phyloP scores from a whole-genome alignment of 2,888 invertebrate species.

The Nephrotoma flavescens region DNA sequence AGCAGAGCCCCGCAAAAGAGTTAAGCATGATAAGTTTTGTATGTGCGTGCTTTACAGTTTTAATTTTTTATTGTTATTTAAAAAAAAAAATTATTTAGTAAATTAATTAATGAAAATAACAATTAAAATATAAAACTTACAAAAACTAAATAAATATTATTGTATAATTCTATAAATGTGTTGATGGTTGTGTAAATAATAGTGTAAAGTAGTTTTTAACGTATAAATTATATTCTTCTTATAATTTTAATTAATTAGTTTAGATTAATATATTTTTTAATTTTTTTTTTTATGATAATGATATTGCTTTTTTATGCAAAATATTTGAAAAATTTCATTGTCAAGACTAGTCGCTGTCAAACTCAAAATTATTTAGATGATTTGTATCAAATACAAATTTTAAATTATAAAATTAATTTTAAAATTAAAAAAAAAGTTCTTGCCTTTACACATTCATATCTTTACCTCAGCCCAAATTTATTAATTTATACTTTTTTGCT shows the following conservation, averaged over 20 bases:
- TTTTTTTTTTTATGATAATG: background rate
- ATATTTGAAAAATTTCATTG: background rate
- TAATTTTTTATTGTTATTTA: background rate
- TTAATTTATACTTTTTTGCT: background rate
- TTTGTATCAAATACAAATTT: background rate
- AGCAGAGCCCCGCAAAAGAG: constrained; percentile 1
- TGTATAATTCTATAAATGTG: background rate
- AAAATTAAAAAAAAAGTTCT: background rate
- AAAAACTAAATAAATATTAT: background rate
- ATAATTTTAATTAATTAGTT: background rate
- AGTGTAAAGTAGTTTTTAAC: background rate
- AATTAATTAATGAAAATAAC: background rate
- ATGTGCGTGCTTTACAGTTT: background rate
- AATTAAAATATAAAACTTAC: background rate
- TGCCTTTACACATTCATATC: background rate
- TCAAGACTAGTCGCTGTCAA: background rate
- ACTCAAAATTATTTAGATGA: background rate
- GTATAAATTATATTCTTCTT: background rate
- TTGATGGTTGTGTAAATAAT: background rate
- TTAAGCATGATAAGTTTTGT: background rate
- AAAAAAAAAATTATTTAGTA: background rate
- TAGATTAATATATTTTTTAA: background rate
- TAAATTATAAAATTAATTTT: background rate
- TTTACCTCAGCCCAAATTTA: background rate
- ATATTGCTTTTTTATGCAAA: background rate